Percentiles rank a stretch among this genome's conserved stretches.
phyloP scores from a whole-genome alignment of 2,797 vertebrate species.

The Molossus molossus region DNA sequence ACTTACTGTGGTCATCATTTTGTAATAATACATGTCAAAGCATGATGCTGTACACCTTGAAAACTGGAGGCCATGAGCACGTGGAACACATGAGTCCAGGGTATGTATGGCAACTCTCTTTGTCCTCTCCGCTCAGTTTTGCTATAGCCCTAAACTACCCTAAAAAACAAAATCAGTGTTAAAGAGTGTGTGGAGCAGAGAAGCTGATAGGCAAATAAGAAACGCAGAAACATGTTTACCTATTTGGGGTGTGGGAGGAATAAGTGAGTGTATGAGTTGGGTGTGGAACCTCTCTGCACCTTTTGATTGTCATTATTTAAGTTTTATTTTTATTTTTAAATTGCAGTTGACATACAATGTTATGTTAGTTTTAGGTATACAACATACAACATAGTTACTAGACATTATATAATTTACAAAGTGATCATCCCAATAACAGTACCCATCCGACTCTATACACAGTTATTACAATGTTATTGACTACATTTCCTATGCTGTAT shows the following conservation, averaged over 20 bases:
- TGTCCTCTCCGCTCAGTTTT: not conserved
- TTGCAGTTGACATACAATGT: too few relatives aligned
- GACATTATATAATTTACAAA: not conserved
- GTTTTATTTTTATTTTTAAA: too few relatives aligned
- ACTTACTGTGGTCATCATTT: not conserved
- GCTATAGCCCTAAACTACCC: not conserved
- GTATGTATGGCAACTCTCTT: not conserved
- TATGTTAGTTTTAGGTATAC: not conserved
- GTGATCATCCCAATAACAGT: not conserved
- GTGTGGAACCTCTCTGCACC: not conserved
- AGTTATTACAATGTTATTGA: not conserved
- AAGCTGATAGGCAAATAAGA: not conserved
- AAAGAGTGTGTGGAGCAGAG: not conserved
- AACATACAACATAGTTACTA: not conserved
- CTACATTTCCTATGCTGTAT: not conserved
- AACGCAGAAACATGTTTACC: not conserved
- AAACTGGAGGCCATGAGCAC: not conserved
- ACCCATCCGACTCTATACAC: not conserved
- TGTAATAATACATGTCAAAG: not conserved
- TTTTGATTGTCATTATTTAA: not conserved
- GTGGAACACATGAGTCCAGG: not conserved
- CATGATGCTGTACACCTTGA: not conserved
- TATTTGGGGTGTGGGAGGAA: not conserved
- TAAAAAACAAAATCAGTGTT: not conserved
- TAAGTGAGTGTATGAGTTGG: not conserved